These are phyloP conservation scores for Diplodus sargus DNA, from an alignment of 2,797 vertebrate genomes.

Conservation along the genomic window DNA sequence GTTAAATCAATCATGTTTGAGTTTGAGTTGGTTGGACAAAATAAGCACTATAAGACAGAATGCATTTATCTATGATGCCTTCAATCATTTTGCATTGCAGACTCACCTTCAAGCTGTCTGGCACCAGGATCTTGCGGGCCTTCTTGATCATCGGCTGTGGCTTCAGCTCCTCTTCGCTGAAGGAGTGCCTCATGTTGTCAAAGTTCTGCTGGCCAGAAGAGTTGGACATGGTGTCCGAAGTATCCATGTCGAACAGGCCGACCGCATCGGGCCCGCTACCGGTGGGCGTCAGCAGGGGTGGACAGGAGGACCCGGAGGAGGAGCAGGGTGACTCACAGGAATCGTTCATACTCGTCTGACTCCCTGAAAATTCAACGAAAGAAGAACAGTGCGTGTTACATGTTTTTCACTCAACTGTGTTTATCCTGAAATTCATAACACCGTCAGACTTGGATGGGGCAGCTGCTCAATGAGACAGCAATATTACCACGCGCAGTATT, in stretches of 20 bases:
- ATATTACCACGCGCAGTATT: conserved; percentile 38
- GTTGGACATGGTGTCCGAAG: conserved; percentile 88
- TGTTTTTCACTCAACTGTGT: not conserved
- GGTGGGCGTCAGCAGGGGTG: conserved; percentile 80
- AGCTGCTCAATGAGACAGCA: not conserved
- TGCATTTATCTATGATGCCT: not conserved
- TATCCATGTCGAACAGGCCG: conserved; percentile 91
- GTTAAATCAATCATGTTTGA: not conserved
- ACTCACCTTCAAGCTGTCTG: conserved; percentile 91
- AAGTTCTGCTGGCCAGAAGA: conserved; percentile 87
- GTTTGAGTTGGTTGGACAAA: not conserved
- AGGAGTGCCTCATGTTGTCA: conserved; percentile 90
- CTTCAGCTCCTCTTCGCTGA: conserved; percentile 93
- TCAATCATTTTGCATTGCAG: not conserved
- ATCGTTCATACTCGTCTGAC: conserved; percentile 82
- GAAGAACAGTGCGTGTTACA: conserved; percentile 4
- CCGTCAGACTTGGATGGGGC: not conserved
- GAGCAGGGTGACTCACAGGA: conserved; percentile 81
- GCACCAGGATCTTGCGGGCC: conserved; percentile 93
- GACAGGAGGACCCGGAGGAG: conserved; percentile 84
- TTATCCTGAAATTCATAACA: not conserved
- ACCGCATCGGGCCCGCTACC: conserved; percentile 80
- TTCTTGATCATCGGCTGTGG: conserved; percentile 97
- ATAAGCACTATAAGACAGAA: not conserved
- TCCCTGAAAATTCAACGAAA: conserved; percentile 69